Percentiles rank a stretch among this genome's conserved stretches.
Conservation (phyloP, 2,888 invertebrate species). For the Microchrysa polita region DNA sequence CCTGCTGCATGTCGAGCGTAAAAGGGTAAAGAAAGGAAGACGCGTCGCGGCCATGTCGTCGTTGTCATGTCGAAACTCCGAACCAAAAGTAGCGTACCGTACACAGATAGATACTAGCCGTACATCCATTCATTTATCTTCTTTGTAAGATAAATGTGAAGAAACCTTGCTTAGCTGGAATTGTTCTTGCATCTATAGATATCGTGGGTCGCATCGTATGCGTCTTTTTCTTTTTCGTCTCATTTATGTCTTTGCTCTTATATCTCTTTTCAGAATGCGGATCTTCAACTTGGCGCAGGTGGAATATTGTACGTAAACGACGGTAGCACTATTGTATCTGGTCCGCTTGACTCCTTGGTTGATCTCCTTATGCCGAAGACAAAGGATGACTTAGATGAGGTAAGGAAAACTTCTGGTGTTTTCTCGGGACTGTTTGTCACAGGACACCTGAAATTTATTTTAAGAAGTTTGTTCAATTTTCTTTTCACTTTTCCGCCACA, state of each 20-base stretch:
- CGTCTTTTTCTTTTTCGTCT: too few relatives aligned
- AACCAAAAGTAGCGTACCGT: too few relatives aligned
- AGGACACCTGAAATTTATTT: too few relatives aligned
- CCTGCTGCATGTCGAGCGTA: too few relatives aligned
- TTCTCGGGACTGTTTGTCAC: too few relatives aligned
- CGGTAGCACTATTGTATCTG: slow-evolving; percentile 62
- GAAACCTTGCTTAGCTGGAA: slow-evolving; percentile 40
- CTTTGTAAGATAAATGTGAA: slow-evolving; percentile 47
- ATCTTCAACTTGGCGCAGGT: slow-evolving; percentile 59
- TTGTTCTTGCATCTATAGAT: slow-evolving; percentile 9
- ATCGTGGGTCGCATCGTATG: slow-evolving; percentile 7
- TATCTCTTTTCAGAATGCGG: slow-evolving; percentile 57
- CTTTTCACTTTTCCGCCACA: too few relatives aligned
- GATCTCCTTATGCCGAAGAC: slow-evolving; percentile 61
- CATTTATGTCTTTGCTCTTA: slow-evolving; percentile 16
- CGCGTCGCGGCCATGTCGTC: neutral
- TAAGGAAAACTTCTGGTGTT: slow-evolving; percentile 29
- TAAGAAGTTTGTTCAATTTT: too few relatives aligned
- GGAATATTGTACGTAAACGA: slow-evolving; percentile 63
- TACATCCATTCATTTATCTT: slow-evolving; percentile 36
- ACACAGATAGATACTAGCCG: too few relatives aligned
- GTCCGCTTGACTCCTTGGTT: slow-evolving; percentile 62
- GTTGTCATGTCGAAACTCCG: too few relatives aligned
- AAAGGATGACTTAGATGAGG: slow-evolving; percentile 55
- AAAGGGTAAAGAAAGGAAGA: neutral